phyloP scores from a whole-genome alignment of 1,140 invertebrate species.

The Nebria ingens region DNA sequence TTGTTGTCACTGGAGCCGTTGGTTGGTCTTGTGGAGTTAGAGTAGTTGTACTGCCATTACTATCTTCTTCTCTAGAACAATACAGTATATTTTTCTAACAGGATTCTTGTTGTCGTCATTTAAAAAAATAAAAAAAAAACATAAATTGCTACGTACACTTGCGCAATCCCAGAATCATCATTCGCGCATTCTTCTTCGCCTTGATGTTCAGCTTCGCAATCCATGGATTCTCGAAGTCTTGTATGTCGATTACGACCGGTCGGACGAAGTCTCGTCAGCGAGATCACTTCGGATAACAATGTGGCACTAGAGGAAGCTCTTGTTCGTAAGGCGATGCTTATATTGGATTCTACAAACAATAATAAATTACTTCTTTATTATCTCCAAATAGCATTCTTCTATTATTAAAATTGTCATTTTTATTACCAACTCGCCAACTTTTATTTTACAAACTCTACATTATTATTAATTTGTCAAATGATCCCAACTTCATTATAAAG shows the following conservation, averaged over 20 bases:
- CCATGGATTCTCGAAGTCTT: slow-evolving; percentile 37
- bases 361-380: too few species aligned
- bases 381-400: too few species aligned
- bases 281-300: slow-evolving; percentile 57
- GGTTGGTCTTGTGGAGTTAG: slow-evolving; percentile 25
- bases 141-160: not conserved
- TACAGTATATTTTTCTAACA: not conserved
- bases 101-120: too few species aligned
- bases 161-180: not conserved
- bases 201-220: slow-evolving; percentile 29
- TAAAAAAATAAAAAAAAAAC: too few species aligned
- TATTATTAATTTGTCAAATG: too few species aligned
- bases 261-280: slow-evolving; percentile 45
- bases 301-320: slow-evolving; percentile 45
- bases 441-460: too few species aligned
- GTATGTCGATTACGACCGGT: slow-evolving; percentile 36
- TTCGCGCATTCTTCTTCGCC: slow-evolving; percentile 27
- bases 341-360: slow-evolving; percentile 34
- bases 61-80: slow-evolving; percentile 1
- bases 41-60: slow-evolving; percentile 26
- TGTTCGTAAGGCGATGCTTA: slow-evolving; percentile 33
- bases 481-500: too few species aligned
- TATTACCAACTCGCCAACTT: too few species aligned
- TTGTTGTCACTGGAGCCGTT: slow-evolving; percentile 16
- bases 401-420: too few species aligned